phyloP scores from a whole-genome alignment of 2,888 invertebrate species.

The Mimas tiliae region DNA sequence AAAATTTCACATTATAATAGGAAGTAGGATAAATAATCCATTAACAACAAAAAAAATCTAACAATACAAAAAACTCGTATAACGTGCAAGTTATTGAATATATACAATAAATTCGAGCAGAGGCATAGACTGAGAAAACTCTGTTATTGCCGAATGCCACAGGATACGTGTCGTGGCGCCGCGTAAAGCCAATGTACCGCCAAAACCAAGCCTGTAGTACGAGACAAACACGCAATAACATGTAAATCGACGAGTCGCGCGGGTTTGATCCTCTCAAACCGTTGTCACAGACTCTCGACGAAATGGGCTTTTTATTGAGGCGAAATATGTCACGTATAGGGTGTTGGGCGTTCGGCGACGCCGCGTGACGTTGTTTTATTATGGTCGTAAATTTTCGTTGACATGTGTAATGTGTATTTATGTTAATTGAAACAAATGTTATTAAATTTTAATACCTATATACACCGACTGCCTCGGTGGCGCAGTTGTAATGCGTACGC shows the following conservation, averaged over 20 bases:
- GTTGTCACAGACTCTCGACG: background rate
- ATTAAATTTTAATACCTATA: no score
- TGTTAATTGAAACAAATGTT: background rate
- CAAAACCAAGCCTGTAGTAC: background rate
- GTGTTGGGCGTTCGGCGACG: background rate
- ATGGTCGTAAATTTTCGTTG: background rate
- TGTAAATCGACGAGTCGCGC: background rate
- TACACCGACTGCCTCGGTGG: no score
- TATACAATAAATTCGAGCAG: no score
- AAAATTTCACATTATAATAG: no score
- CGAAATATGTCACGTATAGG: background rate
- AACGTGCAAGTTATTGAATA: no score
- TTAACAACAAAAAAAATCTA: no score
- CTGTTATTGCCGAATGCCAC: no score
- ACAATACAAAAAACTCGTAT: no score
- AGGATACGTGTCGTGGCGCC: background rate
- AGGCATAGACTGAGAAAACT: no score
- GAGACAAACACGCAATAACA: constrained; percentile 9
- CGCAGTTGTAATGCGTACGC: no score
- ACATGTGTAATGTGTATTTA: background rate
- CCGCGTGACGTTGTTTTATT: background rate
- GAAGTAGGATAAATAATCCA: no score
- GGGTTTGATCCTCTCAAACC: no score
- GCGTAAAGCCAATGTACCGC: background rate
- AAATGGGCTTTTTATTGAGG: background rate